Conservation (phyloP, 2,888 invertebrate genomes). For the Hydrotaea diabolus region DNA sequence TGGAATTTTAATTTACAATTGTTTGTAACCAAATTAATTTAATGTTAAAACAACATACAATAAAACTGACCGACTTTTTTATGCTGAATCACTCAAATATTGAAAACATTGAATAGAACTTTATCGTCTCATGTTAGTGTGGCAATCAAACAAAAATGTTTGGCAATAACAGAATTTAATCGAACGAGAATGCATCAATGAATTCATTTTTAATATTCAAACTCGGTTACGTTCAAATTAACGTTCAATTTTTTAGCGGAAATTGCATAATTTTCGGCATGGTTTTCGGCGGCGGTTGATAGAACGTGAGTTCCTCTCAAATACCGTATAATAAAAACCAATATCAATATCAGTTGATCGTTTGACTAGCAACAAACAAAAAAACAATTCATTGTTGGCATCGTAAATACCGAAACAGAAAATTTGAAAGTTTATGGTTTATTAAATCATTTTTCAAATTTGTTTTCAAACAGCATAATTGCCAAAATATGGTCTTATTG, state of each 20-base stretch:
- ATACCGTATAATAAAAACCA: background rate
- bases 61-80: no score
- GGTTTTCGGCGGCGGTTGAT: background rate
- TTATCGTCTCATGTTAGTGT: no score
- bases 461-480: background rate
- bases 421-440: slow-evolving; percentile 36
- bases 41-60: no score
- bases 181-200: background rate
- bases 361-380: background rate
- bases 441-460: slow-evolving; percentile 23
- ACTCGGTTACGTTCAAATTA: slow-evolving; percentile 8
- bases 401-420: background rate
- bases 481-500: background rate
- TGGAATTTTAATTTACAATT: no score
- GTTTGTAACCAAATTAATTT: no score
- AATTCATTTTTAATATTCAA: slow-evolving; percentile 29
- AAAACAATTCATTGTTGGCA: background rate
- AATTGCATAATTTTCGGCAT: slow-evolving; percentile 57
- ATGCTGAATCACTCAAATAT: no score
- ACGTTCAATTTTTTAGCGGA: slow-evolving; percentile 37
- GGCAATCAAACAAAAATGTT: background rate
- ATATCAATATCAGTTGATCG: background rate
- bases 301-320: slow-evolving; percentile 33
- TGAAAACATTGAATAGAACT: no score
- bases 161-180: background rate